Evolutionary conservation across 1,140 invertebrate genomes (phyloP), one percentile per base, ranked within the genome.

Genomic region (Drosophila mojavensis): DNA sequence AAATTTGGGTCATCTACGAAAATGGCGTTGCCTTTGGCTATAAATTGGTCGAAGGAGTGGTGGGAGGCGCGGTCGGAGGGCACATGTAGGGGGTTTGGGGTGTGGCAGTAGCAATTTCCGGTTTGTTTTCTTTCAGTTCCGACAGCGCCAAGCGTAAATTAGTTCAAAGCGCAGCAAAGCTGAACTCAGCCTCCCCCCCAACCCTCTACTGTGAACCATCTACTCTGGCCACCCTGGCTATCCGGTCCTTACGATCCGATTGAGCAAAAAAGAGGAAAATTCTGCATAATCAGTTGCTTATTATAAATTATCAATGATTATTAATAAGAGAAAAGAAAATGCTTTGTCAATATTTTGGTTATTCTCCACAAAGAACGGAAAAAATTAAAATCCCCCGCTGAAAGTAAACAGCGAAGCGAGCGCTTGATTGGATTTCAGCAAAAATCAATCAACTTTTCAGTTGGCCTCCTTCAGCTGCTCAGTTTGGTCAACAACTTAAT

Each of bases 291-390:
- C 76, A 83, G 72, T 33, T 80, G 81, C 81, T 78, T 84, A 84
- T 80, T 84, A 80, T 78, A 70, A 84, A 84, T 84, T 84, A 84
- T 70, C 67, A 84, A 85, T 84, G 78, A 77, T 80, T 83, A 84
- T 76, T 80, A 84, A 78, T 72, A 83, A 51, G 39, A 28, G 45
- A 47, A 28, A 45, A 17, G 13, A 68, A 73, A 83, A 74, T 58
- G 73, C 65, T 63, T 70, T 70, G 77, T 70, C 83, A 84, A 84
- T 80, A 84, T 84, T 80, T 67, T 64, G 39, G 48, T 64, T 64
- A 51, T 69, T 41, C 62, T 68, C 43, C 24, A 66, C 51, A 17
- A 82, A 63, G 75, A 79, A 69, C 39, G 43, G 73, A 70, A 30
- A 53, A 15, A 53, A 47, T 24, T 56, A 43, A 43, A 59, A 60